These are phyloP conservation scores for Seira ritae DNA, from an alignment of 2,888 invertebrate genomes.

Conservation along the genomic window DNA sequence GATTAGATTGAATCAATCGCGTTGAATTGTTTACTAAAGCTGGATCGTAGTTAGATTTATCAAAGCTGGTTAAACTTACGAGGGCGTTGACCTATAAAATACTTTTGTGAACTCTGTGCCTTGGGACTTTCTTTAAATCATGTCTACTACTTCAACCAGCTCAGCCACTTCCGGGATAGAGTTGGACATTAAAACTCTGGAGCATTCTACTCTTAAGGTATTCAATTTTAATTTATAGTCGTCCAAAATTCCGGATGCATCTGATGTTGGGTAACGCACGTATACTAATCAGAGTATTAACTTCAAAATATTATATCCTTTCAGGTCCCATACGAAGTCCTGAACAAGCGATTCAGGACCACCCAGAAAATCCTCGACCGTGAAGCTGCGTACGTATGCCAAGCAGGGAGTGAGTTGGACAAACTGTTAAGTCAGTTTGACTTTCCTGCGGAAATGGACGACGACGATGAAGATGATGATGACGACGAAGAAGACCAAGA, in stretches of 20 bases:
- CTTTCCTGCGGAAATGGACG: slow-evolving; percentile 43
- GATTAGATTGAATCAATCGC: no score
- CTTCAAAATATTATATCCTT: background rate
- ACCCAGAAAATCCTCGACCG: slow-evolving; percentile 96
- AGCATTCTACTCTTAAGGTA: slow-evolving; percentile 96
- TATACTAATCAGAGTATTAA: background rate
- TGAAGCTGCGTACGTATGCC: slow-evolving; percentile 92
- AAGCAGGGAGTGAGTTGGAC: slow-evolving; percentile 87
- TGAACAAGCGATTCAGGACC: slow-evolving; percentile 97
- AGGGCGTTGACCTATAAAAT: no score
- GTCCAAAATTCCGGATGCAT: background rate
- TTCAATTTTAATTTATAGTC: background rate
- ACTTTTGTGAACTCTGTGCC: no score
- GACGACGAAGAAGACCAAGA: background rate
- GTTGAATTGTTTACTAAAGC: no score
- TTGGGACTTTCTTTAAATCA: no score
- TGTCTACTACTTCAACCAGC: background rate
- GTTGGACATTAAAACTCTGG: slow-evolving; percentile 90
- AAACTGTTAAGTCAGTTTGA: slow-evolving; percentile 81
- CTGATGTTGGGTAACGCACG: no score
- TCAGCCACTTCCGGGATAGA: slow-evolving; percentile 23
- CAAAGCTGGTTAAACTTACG: no score
- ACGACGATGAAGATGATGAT: no score
- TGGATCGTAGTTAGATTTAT: no score
- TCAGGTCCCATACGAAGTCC: slow-evolving; percentile 96